Evolutionary conservation across 2,888 invertebrate genomes (phyloP), one percentile per base, ranked within the genome.

Genomic region (Phaonia tiefii): DNA sequence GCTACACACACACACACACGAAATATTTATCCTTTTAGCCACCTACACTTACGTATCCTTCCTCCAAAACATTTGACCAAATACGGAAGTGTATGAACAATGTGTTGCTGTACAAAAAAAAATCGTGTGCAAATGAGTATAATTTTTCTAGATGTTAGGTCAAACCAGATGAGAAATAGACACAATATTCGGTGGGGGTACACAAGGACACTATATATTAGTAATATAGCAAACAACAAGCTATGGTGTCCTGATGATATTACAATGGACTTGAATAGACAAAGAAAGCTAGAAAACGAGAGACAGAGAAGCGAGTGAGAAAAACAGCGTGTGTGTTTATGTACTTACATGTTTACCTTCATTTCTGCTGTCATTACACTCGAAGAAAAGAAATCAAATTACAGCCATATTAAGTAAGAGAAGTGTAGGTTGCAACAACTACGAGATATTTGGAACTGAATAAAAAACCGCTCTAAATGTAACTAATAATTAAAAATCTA

Each of bases 121-220:
- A 54, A 49, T 15, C 49, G 11, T 26, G 17, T 39, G 51, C 49
- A 51, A 70, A 75, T 51, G 20, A 60, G 63, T 25, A 60, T 69
- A 75, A 70, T 75, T 70, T 75, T 75, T 75, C 75, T 75, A 70
- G 75, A 75, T 75, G 63, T 70, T 60, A 26, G 70, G 75, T 51
- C 44, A 66, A 70, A 42, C 54, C 46, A 60, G 49, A 8, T 13
- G n/a, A 58, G 56, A 65, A 73, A 74, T 56, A 65, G 42, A 66
- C 74, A 74, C 58, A 22, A 44, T 69, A 69, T 42, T 75, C 51
- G n/a, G 25, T 51, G 42, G n/a, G 26, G 42, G 17, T 13, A 20
- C 11, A 4, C 11, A 10, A 25, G 54, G 13, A 54, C 5, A 37
- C 8, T 31, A 31, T 31, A 31, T 31, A 5, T 31, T 31, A 31